Base-by-base conservation (phyloP, 2,888 invertebrate genomes). In the Apamea crenata region DNA sequence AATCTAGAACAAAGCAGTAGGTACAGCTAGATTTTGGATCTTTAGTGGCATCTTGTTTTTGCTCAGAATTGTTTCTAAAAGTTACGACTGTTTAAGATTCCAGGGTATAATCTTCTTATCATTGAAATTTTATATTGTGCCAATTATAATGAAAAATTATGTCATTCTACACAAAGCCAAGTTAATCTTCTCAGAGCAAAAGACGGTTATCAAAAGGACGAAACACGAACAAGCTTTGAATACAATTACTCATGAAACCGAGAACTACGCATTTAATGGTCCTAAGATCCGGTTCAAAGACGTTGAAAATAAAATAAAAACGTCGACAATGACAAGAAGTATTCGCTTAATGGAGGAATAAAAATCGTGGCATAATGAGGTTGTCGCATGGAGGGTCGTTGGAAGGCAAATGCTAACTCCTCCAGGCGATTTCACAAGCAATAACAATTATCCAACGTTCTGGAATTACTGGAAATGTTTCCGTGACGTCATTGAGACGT, bases 401-500 rank as follows among this genome's bases (percentile, higher is more conserved):
- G 61, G 72, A 81, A 86, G 74, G 87, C 82, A 82, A 86, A 91
- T 83, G 86, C 83, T 85, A 85, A 83, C 75, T 90, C 82, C 82
- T 90, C 81, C 82, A 87, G 89, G 81, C 91, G 77, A 88, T 92
- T 92, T 90, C 87, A 89, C 88, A 83, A 82, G 88, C 90, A 83
- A 92, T 94, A 93, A 93, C 92, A 92, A 92, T 94, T 92, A 93
- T 88, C 88, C 84, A 76, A 88, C 88, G 88, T 88, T 88, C 85
- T 78, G 85, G 87, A 90, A 92, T 92, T 88, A 90, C 90, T 90
- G 83, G 70, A 86, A 93, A 92, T 91, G 89, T 82, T 84, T 88
- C 83, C 80, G 81, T 90, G 89, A 90, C 88, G 90, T 87, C 90
- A 90, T 86, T 86, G 82, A 81, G 85, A 84, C 79, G 75, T 78